Percentiles rank a stretch among this genome's conserved stretches.
phyloP scores from a whole-genome alignment of 2,888 invertebrate genomes.

The Holacanthella duospinosa region DNA sequence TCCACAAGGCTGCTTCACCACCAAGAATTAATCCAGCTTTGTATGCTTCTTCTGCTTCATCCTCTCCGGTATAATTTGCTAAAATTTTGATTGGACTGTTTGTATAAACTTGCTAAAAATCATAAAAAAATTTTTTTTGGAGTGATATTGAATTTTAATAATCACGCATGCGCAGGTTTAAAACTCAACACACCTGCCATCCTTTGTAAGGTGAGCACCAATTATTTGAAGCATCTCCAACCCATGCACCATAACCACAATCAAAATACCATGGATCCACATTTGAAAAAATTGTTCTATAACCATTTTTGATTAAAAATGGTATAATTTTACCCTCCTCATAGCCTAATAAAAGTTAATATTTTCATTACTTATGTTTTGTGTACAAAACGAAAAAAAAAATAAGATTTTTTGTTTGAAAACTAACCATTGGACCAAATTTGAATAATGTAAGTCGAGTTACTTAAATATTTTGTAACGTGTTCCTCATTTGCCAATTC shows the following conservation, averaged over 20 bases:
- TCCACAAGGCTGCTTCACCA: slow-evolving; percentile 74
- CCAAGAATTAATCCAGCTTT: slow-evolving; percentile 47
- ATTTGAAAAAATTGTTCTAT: slow-evolving; percentile 68
- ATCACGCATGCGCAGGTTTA: no score
- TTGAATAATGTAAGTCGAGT: slow-evolving; percentile 68
- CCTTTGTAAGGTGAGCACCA: slow-evolving; percentile 87
- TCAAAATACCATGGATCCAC: slow-evolving; percentile 78
- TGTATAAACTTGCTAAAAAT: slow-evolving; percentile 51
- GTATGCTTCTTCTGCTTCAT: slow-evolving; percentile 20
- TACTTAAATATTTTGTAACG: slow-evolving; percentile 56
- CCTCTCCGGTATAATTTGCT: slow-evolving; percentile 20
- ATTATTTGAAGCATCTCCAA: slow-evolving; percentile 60
- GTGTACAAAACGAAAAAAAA: not conserved
- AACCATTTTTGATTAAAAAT: slow-evolving; percentile 59
- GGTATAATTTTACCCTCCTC: slow-evolving; percentile 45
- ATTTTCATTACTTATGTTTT: not conserved
- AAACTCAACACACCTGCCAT: slow-evolving; percentile 52
- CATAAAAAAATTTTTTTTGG: slow-evolving; percentile 1
- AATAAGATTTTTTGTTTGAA: not conserved
- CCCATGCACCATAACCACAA: slow-evolving; percentile 76
- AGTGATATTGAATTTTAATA: not conserved
- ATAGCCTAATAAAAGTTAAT: slow-evolving; percentile 40
- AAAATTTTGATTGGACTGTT: slow-evolving; percentile 56
- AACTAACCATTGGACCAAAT: slow-evolving; percentile 47
- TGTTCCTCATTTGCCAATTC: slow-evolving; percentile 55